Evolutionary conservation across 2,797 vertebrate genomes (phyloP).

Genomic region (Oophaga sylvatica): DNA sequence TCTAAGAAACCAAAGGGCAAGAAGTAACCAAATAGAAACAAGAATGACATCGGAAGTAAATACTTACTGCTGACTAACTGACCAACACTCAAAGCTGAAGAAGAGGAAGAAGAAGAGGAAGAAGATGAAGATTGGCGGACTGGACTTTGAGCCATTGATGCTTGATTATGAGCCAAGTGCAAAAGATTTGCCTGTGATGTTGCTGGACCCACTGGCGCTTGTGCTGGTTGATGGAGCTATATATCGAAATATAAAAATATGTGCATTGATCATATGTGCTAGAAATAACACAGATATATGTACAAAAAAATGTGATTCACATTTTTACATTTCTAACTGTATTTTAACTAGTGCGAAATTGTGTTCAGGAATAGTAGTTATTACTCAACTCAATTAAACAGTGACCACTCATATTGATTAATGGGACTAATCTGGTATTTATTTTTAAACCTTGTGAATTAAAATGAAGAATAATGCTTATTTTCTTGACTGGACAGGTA

Average conservation of each 20-base stretch:
- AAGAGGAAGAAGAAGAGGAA: conserved; percentile 91
- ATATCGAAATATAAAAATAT: conserved; percentile 68
- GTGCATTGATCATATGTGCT: conserved; percentile 61
- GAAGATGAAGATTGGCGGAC: conserved; percentile 92
- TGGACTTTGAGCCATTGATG: conserved; percentile 87
- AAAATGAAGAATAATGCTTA: background rate
- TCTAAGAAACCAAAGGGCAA: background rate
- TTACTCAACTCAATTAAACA: background rate
- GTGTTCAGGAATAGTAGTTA: background rate
- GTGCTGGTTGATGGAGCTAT: conserved; percentile 88
- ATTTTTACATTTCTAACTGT: background rate
- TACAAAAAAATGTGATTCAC: background rate
- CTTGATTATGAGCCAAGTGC: conserved; percentile 92
- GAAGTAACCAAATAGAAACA: background rate
- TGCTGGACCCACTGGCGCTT: conserved; percentile 85
- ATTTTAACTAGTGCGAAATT: background rate
- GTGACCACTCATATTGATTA: background rate
- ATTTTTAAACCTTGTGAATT: background rate
- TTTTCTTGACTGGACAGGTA: background rate
- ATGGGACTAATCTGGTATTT: background rate
- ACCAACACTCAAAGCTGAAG: conserved; percentile 97
- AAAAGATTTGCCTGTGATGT: conserved; percentile 90
- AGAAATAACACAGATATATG: background rate
- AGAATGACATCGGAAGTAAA: conserved; percentile 38
- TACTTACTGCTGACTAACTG: conserved; percentile 99